phyloP scores from a whole-genome alignment of 2,888 invertebrate genomes.

The Griposia aprilina region DNA sequence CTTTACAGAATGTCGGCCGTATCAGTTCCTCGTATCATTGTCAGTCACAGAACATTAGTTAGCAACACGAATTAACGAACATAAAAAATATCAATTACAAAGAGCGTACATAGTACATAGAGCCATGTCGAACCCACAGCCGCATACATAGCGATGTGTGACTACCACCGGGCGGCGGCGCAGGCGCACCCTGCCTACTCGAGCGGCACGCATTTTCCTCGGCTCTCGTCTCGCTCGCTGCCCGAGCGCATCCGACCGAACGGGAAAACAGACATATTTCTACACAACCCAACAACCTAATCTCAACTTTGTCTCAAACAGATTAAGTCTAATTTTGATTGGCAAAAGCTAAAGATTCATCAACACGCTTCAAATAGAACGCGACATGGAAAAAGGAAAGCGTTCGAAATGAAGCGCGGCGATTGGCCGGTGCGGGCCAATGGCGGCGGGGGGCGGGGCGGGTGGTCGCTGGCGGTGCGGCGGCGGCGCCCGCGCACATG shows the following conservation, averaged over 20 bases:
- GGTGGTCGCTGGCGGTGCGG: conserved; percentile 70
- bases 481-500: conserved; percentile 73
- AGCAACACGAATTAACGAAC: conserved; percentile 79
- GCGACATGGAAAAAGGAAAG: conserved; percentile 89
- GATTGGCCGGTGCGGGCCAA: conserved; percentile 88
- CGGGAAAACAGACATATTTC: conserved; percentile 86
- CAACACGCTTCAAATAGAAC: conserved; percentile 89
- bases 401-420: conserved; percentile 88
- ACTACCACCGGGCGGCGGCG: conserved; percentile 41
- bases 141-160: conserved; percentile 49
- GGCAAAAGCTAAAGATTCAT: conserved; percentile 76
- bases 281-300: conserved; percentile 38
- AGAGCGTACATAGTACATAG: conserved; percentile 66
- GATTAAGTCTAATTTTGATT: conserved; percentile 67
- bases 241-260: conserved; percentile 88
- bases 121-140: conserved; percentile 47
- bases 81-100: conserved; percentile 86
- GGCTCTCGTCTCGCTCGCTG: conserved; percentile 84
- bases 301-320: conserved; percentile 22
- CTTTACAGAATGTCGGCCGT: conserved; percentile 31
- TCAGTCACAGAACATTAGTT: conserved; percentile 64
- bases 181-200: conserved; percentile 72
- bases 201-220: conserved; percentile 79
- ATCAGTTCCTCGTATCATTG: conserved; percentile 57
- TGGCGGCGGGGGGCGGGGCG: conserved; percentile 82